A percentile compares a stretch with the other conserved stretches of the same genome.
These are phyloP conservation scores for Macrosoma leucophasiata DNA, from an alignment of 2,888 invertebrate species.

Conservation along the genomic window DNA sequence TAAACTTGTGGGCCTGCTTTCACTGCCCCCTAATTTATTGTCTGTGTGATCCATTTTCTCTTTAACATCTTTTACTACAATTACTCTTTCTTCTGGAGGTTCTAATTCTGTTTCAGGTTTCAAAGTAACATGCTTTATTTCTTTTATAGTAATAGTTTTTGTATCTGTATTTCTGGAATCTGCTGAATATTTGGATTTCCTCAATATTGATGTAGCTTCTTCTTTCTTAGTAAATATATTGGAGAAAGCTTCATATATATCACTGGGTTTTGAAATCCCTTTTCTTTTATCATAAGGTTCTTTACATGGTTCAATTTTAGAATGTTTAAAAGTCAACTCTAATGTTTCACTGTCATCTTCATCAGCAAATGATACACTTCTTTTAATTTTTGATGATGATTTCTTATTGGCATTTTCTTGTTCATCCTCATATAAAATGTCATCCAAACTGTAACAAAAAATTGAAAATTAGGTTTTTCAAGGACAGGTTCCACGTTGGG, in stretches of 20 bases:
- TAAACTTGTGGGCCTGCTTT: constrained; percentile 53
- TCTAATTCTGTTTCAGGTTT: constrained; percentile 10
- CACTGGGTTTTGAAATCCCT: constrained; percentile 61
- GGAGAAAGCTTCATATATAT: constrained; percentile 52
- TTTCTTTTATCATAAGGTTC: constrained; percentile 38
- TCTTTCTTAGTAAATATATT: constrained; percentile 36
- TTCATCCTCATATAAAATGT: constrained; percentile 35
- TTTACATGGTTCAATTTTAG: constrained; percentile 34
- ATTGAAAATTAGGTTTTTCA: constrained; percentile 7
- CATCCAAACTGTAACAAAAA: constrained; percentile 41
- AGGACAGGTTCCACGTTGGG: no score
- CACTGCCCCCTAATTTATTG: constrained; percentile 29
- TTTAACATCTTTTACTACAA: constrained; percentile 50
- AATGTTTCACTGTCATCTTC: constrained; percentile 52
- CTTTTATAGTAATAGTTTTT: constrained; percentile 10
- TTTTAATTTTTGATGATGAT: constrained; percentile 31
- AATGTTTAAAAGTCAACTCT: constrained; percentile 54
- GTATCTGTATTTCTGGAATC: constrained; percentile 5
- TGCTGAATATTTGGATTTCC: constrained; percentile 47
- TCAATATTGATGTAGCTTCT: constrained; percentile 54
- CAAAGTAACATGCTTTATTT: constrained; percentile 11
- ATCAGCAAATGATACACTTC: constrained; percentile 58
- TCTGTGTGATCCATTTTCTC: constrained; percentile 37
- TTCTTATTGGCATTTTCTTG: constrained; percentile 17
- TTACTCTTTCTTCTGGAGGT: constrained; percentile 27